Base-by-base conservation (phyloP, 2,113 vertebrate species). In the Bambusicola thoracicus region DNA sequence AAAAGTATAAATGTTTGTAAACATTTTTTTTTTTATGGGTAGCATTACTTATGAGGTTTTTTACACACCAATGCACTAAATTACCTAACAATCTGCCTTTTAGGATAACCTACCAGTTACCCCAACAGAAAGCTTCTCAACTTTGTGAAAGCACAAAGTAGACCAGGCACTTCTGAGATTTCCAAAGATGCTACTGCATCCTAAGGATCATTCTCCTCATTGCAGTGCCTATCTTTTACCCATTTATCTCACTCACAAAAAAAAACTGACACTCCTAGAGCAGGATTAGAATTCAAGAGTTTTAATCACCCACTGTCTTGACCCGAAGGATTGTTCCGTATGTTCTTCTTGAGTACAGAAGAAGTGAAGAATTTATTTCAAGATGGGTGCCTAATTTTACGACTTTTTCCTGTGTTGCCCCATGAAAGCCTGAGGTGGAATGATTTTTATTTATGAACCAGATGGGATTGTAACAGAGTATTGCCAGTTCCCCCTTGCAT, bases 401-500 rank as follows among this genome's bases (percentile, higher is more conserved):
- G 40, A 84, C 40, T 19, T 87, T 87, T 92, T 63, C 16, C 25
- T 89, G 5, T 49, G 32, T 48, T 90, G 29, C 4, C 41, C 58
- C 29, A 49, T 74, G n/a, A 56, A 55, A 68, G 29, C 16, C 24
- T 38, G 48, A 87, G 18, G 32, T 62, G 27, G 46, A 69, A 90
- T 61, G 18, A 34, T 44, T 48, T 73, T 85, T 65, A 65, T 56
- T 72, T 81, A 84, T 56, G n/a, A 94, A 68, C 58, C 13, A 82
- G 30, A 49, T 11, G 46, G 48, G 25, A 16, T 90, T 70, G 74
- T 66, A 87, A 46, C 21, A 83, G 44, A 79, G 6, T n/a, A 80
- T 85, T 79, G 38, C 44, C 72, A 81, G 41, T 92, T 96, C 96
- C 62, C 22, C 32, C 88, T 94, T 82, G 94, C 46, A 97, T 97